phyloP scores from a whole-genome alignment of 2,113 vertebrate species.

The Pristiophorus japonicus region DNA sequence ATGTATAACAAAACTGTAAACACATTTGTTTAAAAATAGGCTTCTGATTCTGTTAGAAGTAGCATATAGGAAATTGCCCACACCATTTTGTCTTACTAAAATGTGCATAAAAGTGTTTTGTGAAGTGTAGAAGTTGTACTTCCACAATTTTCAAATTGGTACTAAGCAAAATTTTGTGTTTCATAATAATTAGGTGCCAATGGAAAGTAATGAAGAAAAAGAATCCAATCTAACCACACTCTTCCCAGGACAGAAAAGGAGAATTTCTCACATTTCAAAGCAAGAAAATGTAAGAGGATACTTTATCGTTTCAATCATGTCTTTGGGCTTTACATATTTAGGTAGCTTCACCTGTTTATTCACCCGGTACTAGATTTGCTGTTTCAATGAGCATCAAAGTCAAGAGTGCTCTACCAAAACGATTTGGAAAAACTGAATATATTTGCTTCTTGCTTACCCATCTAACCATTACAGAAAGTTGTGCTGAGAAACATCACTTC shows the following conservation, averaged over 20 bases:
- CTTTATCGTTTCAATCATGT: no score
- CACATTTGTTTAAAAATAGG: not conserved
- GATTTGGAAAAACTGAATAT: not conserved
- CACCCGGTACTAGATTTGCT: no score
- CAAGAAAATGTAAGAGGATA: slow-evolving; percentile 77
- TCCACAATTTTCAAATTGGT: not conserved
- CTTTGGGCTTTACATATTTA: not conserved
- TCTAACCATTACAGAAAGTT: not conserved
- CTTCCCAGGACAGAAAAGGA: slow-evolving; percentile 85
- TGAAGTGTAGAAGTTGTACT: not conserved
- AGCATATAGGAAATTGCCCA: not conserved
- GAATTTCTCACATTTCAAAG: slow-evolving; percentile 82
- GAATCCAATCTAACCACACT: slow-evolving; percentile 71
- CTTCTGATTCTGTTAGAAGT: not conserved
- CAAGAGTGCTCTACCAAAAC: not conserved
- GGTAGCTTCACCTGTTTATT: not conserved
- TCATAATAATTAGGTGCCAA: not conserved
- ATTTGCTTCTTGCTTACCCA: not conserved
- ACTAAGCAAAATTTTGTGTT: not conserved
- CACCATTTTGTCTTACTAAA: not conserved
- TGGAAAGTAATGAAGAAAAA: slow-evolving; percentile 53
- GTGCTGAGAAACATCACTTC: not conserved
- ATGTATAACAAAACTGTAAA: not conserved
- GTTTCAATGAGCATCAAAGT: not conserved
- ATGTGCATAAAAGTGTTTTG: not conserved